Percentiles rank a stretch among this genome's conserved stretches.
phyloP scores from a whole-genome alignment of 1,140 invertebrate genomes.

The Epicauta chinensis region DNA sequence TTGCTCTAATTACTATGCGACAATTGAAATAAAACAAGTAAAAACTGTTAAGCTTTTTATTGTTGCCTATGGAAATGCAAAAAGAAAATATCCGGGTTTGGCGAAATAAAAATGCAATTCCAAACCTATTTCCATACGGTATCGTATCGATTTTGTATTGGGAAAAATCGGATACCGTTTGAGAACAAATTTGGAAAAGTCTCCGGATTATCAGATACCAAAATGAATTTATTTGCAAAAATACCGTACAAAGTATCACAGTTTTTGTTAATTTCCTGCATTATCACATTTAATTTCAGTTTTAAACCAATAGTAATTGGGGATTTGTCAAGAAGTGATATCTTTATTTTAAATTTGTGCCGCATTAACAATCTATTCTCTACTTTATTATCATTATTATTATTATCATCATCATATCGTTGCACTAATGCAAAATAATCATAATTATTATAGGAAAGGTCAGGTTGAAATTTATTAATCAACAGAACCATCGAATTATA shows the following conservation, averaged over 20 bases:
- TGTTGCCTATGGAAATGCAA: slow-evolving; percentile 5
- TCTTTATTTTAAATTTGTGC: too few species aligned
- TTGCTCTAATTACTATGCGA: slow-evolving; percentile 6
- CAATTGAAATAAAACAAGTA: slow-evolving; percentile 26
- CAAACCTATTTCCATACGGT: slow-evolving; percentile 30
- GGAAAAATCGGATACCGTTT: slow-evolving; percentile 20
- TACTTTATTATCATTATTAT: not conserved
- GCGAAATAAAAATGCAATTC: slow-evolving; percentile 38
- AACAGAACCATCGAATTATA: slow-evolving; percentile 22
- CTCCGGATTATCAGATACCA: slow-evolving; percentile 23
- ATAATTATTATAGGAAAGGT: slow-evolving; percentile 20
- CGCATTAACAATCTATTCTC: not conserved
- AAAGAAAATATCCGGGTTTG: too few species aligned
- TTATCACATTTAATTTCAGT: not conserved
- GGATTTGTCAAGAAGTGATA: not conserved
- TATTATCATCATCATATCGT: slow-evolving; percentile 19
- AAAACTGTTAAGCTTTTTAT: slow-evolving; percentile 22
- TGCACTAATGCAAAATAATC: slow-evolving; percentile 30
- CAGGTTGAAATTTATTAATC: slow-evolving; percentile 25
- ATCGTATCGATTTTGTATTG: not conserved
- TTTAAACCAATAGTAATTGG: not conserved
- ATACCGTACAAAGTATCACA: slow-evolving; percentile 26
- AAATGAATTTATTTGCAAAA: slow-evolving; percentile 37
- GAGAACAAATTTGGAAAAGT: slow-evolving; percentile 33
- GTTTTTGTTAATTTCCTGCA: not conserved